These are phyloP conservation scores for Phrynocephalus versicolor DNA, from an alignment of 2,113 vertebrate species.

Conservation along the genomic window DNA sequence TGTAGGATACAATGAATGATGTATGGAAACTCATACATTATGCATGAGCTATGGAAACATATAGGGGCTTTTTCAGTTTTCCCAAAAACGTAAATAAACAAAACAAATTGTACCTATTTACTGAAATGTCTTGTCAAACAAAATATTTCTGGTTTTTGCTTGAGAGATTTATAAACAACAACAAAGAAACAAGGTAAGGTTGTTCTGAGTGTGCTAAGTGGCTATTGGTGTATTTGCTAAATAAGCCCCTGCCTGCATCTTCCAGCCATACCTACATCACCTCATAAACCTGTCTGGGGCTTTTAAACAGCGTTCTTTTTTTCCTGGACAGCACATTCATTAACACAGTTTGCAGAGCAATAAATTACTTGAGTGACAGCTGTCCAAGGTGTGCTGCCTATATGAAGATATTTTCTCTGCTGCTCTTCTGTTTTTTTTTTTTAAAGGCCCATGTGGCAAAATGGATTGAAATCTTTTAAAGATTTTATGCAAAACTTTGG, in stretches of 20 bases:
- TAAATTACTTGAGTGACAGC: not conserved
- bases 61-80: conserved; percentile 34
- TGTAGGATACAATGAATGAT: conserved; percentile 37
- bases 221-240: conserved; percentile 31
- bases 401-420: conserved; percentile 9
- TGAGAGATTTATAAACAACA: conserved; percentile 33
- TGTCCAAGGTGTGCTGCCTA: not conserved
- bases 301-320: not conserved
- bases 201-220: conserved; percentile 36
- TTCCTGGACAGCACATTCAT: conserved; percentile 17
- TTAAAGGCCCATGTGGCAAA: conserved; percentile 23
- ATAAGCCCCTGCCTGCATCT: not conserved
- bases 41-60: conserved; percentile 17
- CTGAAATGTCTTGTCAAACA: conserved; percentile 28
- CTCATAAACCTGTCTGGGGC: not conserved
- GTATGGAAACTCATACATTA: conserved; percentile 31
- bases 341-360: conserved; percentile 34
- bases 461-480: conserved; percentile 25
- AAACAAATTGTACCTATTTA: conserved; percentile 24
- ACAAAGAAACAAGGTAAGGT: conserved; percentile 54
- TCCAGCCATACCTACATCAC: not conserved
- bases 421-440: conserved; percentile 37
- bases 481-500: conserved; percentile 21
- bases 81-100: not conserved
- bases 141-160: conserved; percentile 53